phyloP scores from a whole-genome alignment of 1,140 invertebrate genomes.

The Apis dorsata region DNA sequence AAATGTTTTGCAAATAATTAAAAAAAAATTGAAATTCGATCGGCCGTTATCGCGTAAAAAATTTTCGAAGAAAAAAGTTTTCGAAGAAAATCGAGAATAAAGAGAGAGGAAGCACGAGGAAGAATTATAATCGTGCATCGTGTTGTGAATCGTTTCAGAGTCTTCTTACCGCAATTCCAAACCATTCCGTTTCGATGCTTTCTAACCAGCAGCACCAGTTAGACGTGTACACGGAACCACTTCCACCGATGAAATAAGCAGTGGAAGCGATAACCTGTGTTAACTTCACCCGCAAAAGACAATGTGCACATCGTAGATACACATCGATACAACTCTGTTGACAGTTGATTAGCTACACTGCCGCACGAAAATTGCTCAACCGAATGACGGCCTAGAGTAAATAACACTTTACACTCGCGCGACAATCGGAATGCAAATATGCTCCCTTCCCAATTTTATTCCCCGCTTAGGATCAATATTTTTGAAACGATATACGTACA shows the following conservation, averaged over 20 bases:
- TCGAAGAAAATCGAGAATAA: too few relatives aligned
- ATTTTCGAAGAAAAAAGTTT: too few relatives aligned
- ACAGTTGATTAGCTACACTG: background rate
- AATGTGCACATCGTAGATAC: background rate
- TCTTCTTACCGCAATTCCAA: constrained; percentile 25
- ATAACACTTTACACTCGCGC: background rate
- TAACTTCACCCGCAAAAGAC: background rate
- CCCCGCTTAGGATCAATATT: background rate
- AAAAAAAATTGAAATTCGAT: too few relatives aligned
- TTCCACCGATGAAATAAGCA: constrained; percentile 34
- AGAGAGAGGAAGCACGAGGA: too few relatives aligned
- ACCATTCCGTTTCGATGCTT: constrained; percentile 19
- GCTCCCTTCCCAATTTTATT: background rate
- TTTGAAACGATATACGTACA: background rate
- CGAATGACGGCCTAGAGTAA: background rate
- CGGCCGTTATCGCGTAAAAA: too few relatives aligned
- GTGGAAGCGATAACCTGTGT: background rate
- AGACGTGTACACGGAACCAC: constrained; percentile 12
- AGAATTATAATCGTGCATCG: too few relatives aligned
- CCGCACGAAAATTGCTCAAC: background rate
- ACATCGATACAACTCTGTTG: background rate
- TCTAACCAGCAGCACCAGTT: too few relatives aligned
- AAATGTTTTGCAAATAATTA: too few relatives aligned
- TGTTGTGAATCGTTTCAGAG: too few relatives aligned
- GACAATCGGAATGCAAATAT: background rate